These are phyloP conservation scores for Chaunax sp. DNA, from an alignment of 2,797 vertebrate species.

Conservation along the genomic window DNA sequence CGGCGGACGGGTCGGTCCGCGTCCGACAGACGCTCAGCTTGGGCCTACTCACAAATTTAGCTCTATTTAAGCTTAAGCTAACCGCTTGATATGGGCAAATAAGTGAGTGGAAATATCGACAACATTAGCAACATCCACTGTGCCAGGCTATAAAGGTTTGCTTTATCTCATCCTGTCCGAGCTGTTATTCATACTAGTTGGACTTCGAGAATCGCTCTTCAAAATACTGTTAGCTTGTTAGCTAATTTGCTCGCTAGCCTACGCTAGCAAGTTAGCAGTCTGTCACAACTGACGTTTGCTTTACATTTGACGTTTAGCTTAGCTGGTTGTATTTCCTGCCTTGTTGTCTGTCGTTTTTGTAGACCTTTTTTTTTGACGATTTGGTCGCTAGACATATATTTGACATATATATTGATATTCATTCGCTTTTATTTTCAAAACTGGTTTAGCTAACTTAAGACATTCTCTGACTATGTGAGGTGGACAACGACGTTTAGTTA, in stretches of 20 bases:
- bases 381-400: accelerated
- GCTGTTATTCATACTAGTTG: slow-evolving; percentile 15
- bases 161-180: background rate
- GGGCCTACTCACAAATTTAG: slow-evolving; percentile 64
- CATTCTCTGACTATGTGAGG: slow-evolving; percentile 19
- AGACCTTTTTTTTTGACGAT: background rate
- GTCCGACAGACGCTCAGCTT: slow-evolving; percentile 70
- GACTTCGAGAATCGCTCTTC: slow-evolving; percentile 17
- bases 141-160: accelerated
- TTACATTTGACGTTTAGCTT: slow-evolving; percentile 72
- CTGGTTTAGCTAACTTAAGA: slow-evolving; percentile 10
- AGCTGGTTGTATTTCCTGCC: slow-evolving; percentile 67
- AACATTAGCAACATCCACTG: background rate
- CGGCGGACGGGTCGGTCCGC: slow-evolving; percentile 65
- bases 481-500: slow-evolving; percentile 28
- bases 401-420: too few species aligned
- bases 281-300: slow-evolving; percentile 68
- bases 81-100: background rate
- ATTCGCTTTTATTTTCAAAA: background rate
- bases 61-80: slow-evolving; percentile 16
- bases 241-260: too few species aligned
- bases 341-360: slow-evolving; percentile 48
- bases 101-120: background rate
- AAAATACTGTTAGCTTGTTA: slow-evolving; percentile 49
- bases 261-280: slow-evolving; percentile 41